Evolutionary conservation across 2,113 vertebrate species (phyloP).

Genomic region (Baryphthengus martii): DNA sequence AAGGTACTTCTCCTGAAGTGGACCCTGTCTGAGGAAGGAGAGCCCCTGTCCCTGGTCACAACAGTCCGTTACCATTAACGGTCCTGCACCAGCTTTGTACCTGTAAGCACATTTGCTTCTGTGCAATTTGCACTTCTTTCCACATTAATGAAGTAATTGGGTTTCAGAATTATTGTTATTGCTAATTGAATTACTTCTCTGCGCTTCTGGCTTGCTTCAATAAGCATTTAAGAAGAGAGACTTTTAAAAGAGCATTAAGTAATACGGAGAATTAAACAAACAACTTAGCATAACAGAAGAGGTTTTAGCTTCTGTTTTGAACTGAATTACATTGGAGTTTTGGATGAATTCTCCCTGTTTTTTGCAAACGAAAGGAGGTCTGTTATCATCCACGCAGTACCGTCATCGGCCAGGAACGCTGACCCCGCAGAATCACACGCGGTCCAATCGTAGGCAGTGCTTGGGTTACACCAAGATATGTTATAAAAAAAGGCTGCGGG

Average conservation of each 20-base stretch:
- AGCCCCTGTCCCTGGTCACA: neutral
- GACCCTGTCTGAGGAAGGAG: neutral
- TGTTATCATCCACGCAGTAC: neutral
- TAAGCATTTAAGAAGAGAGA: slow-evolving; percentile 58
- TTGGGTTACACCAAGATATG: neutral
- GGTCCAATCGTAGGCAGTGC: fast-evolving
- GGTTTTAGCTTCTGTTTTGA: slow-evolving; percentile 35
- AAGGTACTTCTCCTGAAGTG: neutral
- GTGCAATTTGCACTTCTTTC: neutral
- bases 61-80: neutral
- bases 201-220: slow-evolving; percentile 46
- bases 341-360: neutral
- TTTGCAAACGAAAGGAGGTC: neutral
- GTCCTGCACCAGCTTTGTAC: neutral
- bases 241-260: slow-evolving; percentile 56
- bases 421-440: neutral
- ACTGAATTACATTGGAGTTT: slow-evolving; percentile 1
- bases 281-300: slow-evolving; percentile 46
- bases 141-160: neutral
- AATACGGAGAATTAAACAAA: slow-evolving; percentile 65
- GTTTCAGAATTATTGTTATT: slow-evolving; percentile 26
- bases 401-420: neutral
- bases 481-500: neutral
- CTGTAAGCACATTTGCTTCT: neutral
- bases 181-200: slow-evolving; percentile 29